phyloP scores from a whole-genome alignment of 2,888 invertebrate genomes.

The Zaprionus bogoriensis region DNA sequence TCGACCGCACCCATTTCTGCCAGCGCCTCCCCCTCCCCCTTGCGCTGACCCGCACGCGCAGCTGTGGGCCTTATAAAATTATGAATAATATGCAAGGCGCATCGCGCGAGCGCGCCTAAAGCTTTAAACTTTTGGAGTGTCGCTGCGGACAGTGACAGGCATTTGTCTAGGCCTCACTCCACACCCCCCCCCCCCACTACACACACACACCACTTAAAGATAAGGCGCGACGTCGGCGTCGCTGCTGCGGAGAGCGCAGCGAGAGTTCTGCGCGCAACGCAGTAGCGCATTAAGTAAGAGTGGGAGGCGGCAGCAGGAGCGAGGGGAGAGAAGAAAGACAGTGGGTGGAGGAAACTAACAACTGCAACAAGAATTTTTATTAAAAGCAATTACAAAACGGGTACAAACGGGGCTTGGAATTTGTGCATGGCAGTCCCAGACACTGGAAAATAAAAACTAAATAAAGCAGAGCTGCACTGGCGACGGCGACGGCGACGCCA shows the following conservation, averaged over 20 bases:
- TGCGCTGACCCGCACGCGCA: background rate
- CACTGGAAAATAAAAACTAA: conserved; percentile 47
- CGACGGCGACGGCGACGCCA: too few relatives aligned
- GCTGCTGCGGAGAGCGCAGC: conserved; percentile 1
- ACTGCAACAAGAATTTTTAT: conserved; percentile 65
- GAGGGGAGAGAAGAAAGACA: background rate
- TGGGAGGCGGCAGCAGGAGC: conserved; percentile 2
- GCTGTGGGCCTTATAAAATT: conserved; percentile 18
- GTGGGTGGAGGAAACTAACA: conserved; percentile 20
- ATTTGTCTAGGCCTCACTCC: conserved; percentile 47
- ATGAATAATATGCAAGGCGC: conserved; percentile 76
- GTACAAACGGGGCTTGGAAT: conserved; percentile 61
- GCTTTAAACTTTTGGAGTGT: conserved; percentile 57
- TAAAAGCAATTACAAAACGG: conserved; percentile 75
- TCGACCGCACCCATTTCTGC: conserved; percentile 64
- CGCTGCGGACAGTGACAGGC: conserved; percentile 40
- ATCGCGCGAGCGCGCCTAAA: conserved; percentile 65
- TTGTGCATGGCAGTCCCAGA: conserved; percentile 59
- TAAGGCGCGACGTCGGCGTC: conserved; percentile 23
- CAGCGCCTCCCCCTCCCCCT: background rate
- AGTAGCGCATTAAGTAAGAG: conserved; percentile 40
- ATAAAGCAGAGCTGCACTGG: conserved; percentile 58
- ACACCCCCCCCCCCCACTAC: too few relatives aligned
- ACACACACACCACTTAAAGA: conserved; percentile 54
- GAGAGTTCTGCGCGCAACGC: background rate